These are phyloP conservation scores for Melanotaenia trifasciata DNA, from an alignment of 2,797 vertebrate genomes.

Conservation along the genomic window DNA sequence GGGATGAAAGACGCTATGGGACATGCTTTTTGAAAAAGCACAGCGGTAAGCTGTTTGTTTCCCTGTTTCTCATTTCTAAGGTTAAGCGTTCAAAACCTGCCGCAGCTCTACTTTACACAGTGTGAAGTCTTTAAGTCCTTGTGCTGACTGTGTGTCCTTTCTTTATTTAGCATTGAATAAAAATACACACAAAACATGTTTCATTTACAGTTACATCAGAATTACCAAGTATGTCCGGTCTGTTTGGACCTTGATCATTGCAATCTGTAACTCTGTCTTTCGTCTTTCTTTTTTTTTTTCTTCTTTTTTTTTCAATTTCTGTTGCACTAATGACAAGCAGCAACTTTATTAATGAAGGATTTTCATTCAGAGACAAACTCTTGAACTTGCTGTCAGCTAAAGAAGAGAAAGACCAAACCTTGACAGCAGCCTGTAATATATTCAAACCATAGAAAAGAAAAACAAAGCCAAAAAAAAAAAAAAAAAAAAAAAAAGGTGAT, in stretches of 20 bases:
- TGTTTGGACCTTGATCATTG: constrained; percentile 10
- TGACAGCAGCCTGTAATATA: constrained; percentile 52
- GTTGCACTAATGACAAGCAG: constrained; percentile 25
- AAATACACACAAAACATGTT: background rate
- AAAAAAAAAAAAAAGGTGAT: constrained; percentile 7
- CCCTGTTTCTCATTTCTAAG: constrained; percentile 5
- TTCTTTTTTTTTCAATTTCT: background rate
- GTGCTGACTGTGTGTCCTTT: constrained; percentile 1
- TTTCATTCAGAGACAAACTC: constrained; percentile 19
- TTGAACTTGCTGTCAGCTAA: constrained; percentile 46
- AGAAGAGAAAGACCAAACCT: constrained; percentile 30
- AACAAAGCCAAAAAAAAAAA: too few relatives aligned
- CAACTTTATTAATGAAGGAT: constrained; percentile 26
- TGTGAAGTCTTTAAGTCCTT: background rate
- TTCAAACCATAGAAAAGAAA: constrained; percentile 42
- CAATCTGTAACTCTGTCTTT: background rate
- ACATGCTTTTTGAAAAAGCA: background rate
- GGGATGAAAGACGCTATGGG: background rate
- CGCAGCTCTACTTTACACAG: constrained; percentile 5
- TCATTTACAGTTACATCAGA: background rate
- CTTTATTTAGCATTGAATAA: background rate
- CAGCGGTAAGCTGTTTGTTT: background rate
- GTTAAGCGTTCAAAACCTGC: constrained; percentile 1
- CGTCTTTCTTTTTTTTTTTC: background rate
- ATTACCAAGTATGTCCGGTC: background rate